Evolutionary conservation across 2,888 invertebrate species (phyloP), one percentile per base, ranked within the genome.

Genomic region (Drosophila mercatorum): DNA sequence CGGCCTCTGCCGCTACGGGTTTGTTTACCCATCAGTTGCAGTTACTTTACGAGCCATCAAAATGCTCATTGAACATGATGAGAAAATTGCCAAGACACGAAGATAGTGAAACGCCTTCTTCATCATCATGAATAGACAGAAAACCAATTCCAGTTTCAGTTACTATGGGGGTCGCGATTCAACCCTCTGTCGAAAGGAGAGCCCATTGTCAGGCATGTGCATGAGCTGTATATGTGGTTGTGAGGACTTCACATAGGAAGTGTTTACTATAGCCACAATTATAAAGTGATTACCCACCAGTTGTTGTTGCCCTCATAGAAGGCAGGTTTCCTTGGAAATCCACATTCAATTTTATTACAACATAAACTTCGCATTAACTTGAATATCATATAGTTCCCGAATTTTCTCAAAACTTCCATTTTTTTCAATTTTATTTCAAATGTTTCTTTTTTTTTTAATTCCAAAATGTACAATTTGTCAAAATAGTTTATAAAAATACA

Each of bases 281-380:
- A 87, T 80, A 89, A 89, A 78, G 70, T 83, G 65, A 86, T 87
- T 90, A 90, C 77, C 55, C 43, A 55, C 63, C 52, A 63, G 70
- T 65, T 62, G 40, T 28, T 53, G 36, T 10, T 36, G 31, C 34
- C 17, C 52, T 22, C 38, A 7, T 28, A 8, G 11, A 31, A 40
- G 41, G 49, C 34, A 41, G 47, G 65, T 56, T 68, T 70, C 58
- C 74, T 65, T 68, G 61, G 74, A 78, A 79, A 79, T 74, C 65
- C 79, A 79, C 59, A 59, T 59, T 40, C 26, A 60, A 55, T 60
- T 69, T 81, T 52, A 77, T 64, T 10, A 59, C 60, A 14, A 34
- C 58, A 63, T 53, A 58, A 69, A 49, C 52, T 46, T 28, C 53
- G 61, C 60, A 17, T 38, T 38, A 40, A 47, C 40, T 4, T 5